These are phyloP conservation scores for Spodoptera picta DNA, from an alignment of 2,888 invertebrate species.

Conservation along the genomic window DNA sequence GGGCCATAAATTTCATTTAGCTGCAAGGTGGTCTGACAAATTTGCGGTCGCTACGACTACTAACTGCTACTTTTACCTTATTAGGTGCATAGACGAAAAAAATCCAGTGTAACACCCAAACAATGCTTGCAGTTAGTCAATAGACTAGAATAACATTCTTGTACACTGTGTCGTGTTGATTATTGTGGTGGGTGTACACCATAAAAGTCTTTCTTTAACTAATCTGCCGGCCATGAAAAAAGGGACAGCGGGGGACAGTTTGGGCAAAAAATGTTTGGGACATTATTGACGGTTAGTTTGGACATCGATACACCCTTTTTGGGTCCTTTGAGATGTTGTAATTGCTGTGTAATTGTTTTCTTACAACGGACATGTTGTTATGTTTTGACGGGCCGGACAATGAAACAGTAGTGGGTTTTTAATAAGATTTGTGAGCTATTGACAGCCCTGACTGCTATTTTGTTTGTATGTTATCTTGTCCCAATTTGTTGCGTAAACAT, in stretches of 20 bases:
- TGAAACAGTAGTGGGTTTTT: constrained; percentile 60
- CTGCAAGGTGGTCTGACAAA: constrained; percentile 88
- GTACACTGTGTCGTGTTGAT: constrained; percentile 61
- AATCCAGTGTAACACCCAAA: constrained; percentile 42
- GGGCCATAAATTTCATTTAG: constrained; percentile 85
- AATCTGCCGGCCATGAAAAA: constrained; percentile 55
- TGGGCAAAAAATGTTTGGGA: constrained; percentile 54
- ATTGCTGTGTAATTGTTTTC: constrained; percentile 77
- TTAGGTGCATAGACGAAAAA: constrained; percentile 64
- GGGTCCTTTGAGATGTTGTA: constrained; percentile 64
- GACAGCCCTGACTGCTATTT: constrained; percentile 36
- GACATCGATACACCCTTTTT: constrained; percentile 60
- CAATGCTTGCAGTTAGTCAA: constrained; percentile 46
- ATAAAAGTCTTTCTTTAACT: constrained; percentile 56
- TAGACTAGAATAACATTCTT: constrained; percentile 37
- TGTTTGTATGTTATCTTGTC: constrained; percentile 11
- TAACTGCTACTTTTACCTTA: constrained; percentile 70
- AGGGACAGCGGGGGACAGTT: constrained; percentile 50
- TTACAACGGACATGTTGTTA: constrained; percentile 69
- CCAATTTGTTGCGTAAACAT: constrained; percentile 6
- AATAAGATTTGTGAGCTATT: constrained; percentile 60
- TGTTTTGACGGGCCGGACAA: constrained; percentile 72
- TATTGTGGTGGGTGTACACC: constrained; percentile 54
- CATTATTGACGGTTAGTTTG: constrained; percentile 52
- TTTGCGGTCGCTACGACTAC: constrained; percentile 82